A percentile compares a stretch with the other conserved stretches of the same genome.
Evolutionary conservation across 2,113 vertebrate genomes (phyloP).

Genomic region (Urocitellus parryii): DNA sequence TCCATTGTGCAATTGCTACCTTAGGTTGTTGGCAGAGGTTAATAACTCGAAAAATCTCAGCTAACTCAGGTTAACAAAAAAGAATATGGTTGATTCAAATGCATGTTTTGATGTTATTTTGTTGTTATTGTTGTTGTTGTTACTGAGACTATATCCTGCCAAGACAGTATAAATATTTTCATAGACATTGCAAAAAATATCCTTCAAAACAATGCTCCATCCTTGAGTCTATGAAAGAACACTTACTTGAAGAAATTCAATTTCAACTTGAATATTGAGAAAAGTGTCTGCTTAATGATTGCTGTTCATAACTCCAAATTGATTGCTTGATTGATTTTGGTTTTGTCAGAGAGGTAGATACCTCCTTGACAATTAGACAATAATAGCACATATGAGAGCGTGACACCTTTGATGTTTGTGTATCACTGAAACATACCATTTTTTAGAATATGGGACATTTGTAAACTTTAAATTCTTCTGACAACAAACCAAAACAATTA

Average conservation of each 20-base stretch:
- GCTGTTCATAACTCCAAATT: background rate
- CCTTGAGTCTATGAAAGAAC: background rate
- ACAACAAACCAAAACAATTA: background rate
- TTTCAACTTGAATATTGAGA: slow-evolving; percentile 6
- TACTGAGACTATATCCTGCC: background rate
- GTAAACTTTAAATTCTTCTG: background rate
- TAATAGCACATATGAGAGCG: background rate
- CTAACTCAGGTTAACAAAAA: background rate
- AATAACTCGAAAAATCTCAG: background rate
- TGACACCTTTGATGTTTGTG: background rate
- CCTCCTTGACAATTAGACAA: background rate
- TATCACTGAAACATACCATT: background rate
- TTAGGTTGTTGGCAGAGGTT: background rate
- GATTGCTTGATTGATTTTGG: background rate
- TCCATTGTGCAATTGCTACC: background rate
- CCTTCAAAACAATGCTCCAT: background rate
- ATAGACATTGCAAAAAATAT: background rate
- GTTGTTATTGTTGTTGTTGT: background rate
- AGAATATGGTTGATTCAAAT: slow-evolving; percentile 31
- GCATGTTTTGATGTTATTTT: background rate
- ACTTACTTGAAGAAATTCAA: background rate
- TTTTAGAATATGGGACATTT: background rate
- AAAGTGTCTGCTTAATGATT: background rate
- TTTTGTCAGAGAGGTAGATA: background rate
- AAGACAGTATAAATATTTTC: background rate